Base-by-base conservation (phyloP, 2,113 vertebrate species). In the Callopanchax toddi region DNA sequence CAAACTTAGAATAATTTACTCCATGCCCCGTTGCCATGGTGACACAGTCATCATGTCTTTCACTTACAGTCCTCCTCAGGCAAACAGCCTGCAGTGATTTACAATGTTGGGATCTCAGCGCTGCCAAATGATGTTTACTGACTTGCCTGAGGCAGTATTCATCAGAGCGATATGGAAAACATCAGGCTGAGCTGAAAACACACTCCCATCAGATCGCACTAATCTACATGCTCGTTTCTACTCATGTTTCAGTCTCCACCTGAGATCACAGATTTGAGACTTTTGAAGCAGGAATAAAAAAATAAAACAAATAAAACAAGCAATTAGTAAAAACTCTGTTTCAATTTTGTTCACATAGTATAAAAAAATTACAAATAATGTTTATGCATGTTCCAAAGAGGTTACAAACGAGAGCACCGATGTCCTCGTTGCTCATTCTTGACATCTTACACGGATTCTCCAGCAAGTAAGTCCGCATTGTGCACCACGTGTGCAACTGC, bases 1-100 rank as follows among this genome's bases (percentile, higher is more conserved):
- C 77, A 58, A 83, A 81, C 70, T 67, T 66, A 36, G 53, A 76
- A 68, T 73, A 65, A 75, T 51, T 74, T 11, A 56, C 56, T 56
- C 44, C 37, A 60, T 71, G 60, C 76, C 42, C 58, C 58, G 85
- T 87, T 87, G 81, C 84, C 76, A 89, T 86, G 78, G 86, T 40
- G 72, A 87, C 54, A 63, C 45, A 59, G 59, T 57, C 58, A 66
- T 81, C 56, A 40, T 8, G 74, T 61, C 48, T 80, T 74, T 79
- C 66, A 51, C 55, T 69, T 53, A 70, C 21, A 8, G 29, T 46
- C 45, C 73, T 76, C 62, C 63, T 62, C 4, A 9, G 55, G 74
- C 63, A n/a, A 66, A 81, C 58, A 32, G 65, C 63, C 71, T 62
- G 71, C 71, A 70, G 74, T 76, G 59, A 53, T 81, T 79, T 74